These are phyloP conservation scores for Montipora efflorescens DNA, from an alignment of 64 coral and sea anemone species.

Conservation along the genomic window DNA sequence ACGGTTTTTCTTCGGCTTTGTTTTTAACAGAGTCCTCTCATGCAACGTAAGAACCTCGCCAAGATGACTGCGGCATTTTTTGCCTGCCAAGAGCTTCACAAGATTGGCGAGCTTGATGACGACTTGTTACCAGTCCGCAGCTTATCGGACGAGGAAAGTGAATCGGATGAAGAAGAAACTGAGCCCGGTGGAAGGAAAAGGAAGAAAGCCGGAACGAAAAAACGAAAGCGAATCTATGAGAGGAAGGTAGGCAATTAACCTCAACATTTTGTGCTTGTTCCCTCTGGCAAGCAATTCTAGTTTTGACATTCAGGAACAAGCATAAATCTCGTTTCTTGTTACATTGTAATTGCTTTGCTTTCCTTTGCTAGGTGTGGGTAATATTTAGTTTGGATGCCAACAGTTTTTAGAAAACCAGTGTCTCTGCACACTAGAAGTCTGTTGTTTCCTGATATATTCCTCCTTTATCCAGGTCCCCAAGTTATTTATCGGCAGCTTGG, in stretches of 20 bases:
- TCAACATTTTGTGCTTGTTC: too few relatives aligned
- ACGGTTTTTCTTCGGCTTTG: background rate
- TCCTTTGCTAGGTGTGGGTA: too few relatives aligned
- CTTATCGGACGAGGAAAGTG: slow-evolving; percentile 65
- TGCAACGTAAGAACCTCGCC: slow-evolving; percentile 79
- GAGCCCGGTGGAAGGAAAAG: slow-evolving; percentile 41
- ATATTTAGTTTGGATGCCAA: too few relatives aligned
- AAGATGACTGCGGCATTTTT: slow-evolving; percentile 83
- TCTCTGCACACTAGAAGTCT: too few relatives aligned
- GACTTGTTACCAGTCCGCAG: slow-evolving; percentile 67
- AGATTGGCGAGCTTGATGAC: slow-evolving; percentile 74
- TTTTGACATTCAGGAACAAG: too few relatives aligned
- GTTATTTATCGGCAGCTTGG: slow-evolving; percentile 44
- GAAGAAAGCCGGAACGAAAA: slow-evolving; percentile 86
- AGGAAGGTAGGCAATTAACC: slow-evolving; percentile 67
- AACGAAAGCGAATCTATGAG: slow-evolving; percentile 59
- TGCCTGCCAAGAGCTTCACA: slow-evolving; percentile 64
- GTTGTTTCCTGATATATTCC: background rate
- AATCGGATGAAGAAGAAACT: slow-evolving; percentile 67
- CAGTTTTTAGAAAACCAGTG: too few relatives aligned
- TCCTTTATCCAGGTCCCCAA: slow-evolving; percentile 36
- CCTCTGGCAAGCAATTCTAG: too few relatives aligned
- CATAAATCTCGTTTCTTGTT: too few relatives aligned
- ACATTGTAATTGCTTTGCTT: too few relatives aligned
- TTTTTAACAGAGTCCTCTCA: slow-evolving; percentile 64